Percentiles rank a stretch among this genome's conserved stretches.
These are phyloP conservation scores for Chloroclystis v-ata DNA, from an alignment of 2,888 invertebrate species.

Conservation along the genomic window DNA sequence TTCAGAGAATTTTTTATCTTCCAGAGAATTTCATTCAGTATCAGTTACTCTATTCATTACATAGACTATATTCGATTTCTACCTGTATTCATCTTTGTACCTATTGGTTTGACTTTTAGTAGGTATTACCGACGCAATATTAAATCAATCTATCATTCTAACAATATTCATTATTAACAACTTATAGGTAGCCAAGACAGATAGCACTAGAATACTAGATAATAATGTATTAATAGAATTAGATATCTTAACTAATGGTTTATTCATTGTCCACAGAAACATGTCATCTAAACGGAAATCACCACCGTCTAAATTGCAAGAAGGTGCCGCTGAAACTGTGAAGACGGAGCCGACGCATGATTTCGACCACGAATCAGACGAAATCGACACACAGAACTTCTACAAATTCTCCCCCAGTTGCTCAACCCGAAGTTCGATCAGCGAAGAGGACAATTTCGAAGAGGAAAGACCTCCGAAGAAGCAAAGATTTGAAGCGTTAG, in stretches of 20 bases:
- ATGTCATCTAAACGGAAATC: constrained; percentile 99
- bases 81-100: no score
- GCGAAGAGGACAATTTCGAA: constrained; percentile 80
- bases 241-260: background rate
- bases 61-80: no score
- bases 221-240: no score
- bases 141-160: no score
- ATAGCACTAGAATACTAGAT: no score
- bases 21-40: no score
- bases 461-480: constrained; percentile 80
- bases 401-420: constrained; percentile 73
- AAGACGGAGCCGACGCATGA: constrained; percentile 69
- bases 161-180: no score
- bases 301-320: constrained; percentile 95
- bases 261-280: constrained; percentile 82
- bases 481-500: constrained; percentile 79
- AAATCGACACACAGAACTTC: constrained; percentile 59
- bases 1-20: no score
- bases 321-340: constrained; percentile 78
- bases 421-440: constrained; percentile 68
- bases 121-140: no score
- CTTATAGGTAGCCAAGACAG: no score
- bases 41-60: no score
- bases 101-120: no score
- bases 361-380: constrained; percentile 67